phyloP scores from a whole-genome alignment of 2,888 invertebrate species.

The Sminthurinus aureus region DNA sequence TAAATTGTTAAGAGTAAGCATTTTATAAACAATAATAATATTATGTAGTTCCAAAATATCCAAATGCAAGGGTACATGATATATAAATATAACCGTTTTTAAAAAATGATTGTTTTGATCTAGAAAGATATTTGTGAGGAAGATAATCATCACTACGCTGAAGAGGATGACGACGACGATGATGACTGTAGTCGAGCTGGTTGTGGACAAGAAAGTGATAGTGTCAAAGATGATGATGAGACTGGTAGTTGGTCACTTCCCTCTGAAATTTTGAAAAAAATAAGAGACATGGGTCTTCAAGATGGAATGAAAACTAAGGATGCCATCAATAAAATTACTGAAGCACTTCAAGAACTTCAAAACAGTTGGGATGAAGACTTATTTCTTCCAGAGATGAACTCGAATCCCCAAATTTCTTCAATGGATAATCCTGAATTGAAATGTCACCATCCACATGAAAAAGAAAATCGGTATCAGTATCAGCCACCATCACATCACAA shows the following conservation, averaged over 20 bases:
- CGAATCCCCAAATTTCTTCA: neutral
- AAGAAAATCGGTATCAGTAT: no score
- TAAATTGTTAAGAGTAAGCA: no score
- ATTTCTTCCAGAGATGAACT: neutral
- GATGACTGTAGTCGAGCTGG: neutral
- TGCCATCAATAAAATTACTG: neutral
- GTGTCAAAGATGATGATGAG: neutral
- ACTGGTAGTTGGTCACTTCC: neutral
- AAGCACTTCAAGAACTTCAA: constrained; percentile 8
- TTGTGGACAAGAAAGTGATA: neutral
- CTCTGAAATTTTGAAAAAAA: neutral
- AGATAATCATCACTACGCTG: neutral
- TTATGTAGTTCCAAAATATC: no score
- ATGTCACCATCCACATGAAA: no score
- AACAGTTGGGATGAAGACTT: neutral
- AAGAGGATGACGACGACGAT: neutral
- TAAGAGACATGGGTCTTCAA: neutral
- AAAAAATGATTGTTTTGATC: no score
- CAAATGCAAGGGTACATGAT: no score
- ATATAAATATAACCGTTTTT: no score
- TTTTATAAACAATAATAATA: no score
- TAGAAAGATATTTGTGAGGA: neutral
- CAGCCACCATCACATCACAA: no score
- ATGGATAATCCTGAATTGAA: no score
- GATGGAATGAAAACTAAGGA: neutral